Evolutionary conservation across 2,797 vertebrate genomes (phyloP).

Genomic region (Mormyrops attenuatus): DNA sequence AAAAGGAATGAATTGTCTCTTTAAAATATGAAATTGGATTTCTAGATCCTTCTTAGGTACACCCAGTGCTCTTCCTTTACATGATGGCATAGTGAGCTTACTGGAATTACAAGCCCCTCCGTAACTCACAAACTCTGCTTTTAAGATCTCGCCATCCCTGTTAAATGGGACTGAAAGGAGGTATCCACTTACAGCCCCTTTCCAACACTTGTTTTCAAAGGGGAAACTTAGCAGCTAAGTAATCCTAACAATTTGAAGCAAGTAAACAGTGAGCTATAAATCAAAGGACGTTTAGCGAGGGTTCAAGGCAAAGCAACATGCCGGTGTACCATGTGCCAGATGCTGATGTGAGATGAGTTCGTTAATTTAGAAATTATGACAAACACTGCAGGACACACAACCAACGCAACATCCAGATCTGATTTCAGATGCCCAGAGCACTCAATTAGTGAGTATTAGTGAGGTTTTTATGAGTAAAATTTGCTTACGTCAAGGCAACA

Average conservation of each 20-base stretch:
- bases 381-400: neutral
- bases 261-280: neutral
- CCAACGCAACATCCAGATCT: neutral
- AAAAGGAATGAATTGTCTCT: neutral
- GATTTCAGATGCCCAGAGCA: neutral
- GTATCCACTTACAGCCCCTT: neutral
- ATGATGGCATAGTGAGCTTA: neutral
- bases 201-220: neutral
- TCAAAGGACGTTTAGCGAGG: neutral
- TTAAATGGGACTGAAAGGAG: neutral
- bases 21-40: conserved; percentile 5
- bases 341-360: neutral
- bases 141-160: neutral
- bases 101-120: neutral
- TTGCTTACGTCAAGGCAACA: neutral
- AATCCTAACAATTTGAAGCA: neutral
- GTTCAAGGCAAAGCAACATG: neutral
- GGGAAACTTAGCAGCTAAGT: neutral
- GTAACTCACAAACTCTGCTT: neutral
- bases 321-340: neutral
- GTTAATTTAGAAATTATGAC: conserved; percentile 5
- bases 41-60: neutral
- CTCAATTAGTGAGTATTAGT: neutral
- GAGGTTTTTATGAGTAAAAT: neutral
- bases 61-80: neutral